A percentile compares a stretch with the other conserved stretches of the same genome.
phyloP scores from a whole-genome alignment of 2,797 vertebrate species.

The Onychomys torridus region DNA sequence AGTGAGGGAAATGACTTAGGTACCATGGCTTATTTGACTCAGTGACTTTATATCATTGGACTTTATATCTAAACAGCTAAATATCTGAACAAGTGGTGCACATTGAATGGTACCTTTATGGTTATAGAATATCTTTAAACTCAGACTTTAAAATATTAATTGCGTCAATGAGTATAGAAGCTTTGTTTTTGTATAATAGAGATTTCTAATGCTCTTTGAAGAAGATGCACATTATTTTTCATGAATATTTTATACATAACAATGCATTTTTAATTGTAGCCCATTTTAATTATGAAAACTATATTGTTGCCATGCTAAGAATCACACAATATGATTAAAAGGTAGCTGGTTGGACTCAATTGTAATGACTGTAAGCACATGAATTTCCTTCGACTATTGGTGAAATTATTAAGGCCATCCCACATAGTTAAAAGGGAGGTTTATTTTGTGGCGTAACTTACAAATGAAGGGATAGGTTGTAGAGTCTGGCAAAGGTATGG shows the following conservation, averaged over 20 bases:
- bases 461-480: no score
- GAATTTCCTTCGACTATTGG: not conserved
- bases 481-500: no score
- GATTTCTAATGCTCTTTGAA: constrained; percentile 29
- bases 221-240: constrained; percentile 8
- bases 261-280: constrained; percentile 33
- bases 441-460: no score
- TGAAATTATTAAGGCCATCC: no score
- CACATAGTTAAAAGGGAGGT: no score
- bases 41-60: constrained; percentile 2
- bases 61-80: constrained; percentile 65
- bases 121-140: constrained; percentile 45
- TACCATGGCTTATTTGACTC: constrained; percentile 52
- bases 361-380: not conserved
- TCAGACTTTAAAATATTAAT: constrained; percentile 54
- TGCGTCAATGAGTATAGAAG: not conserved
- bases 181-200: constrained; percentile 6
- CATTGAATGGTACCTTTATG: constrained; percentile 55
- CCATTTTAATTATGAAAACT: not conserved
- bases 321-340: not conserved
- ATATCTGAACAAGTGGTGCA: constrained; percentile 61
- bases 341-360: not conserved
- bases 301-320: not conserved
- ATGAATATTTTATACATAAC: not conserved
- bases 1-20: constrained; percentile 39